A percentile compares a stretch with the other conserved stretches of the same genome.
phyloP scores from a whole-genome alignment of 2,113 vertebrate genomes.

The Gavialis gangeticus region DNA sequence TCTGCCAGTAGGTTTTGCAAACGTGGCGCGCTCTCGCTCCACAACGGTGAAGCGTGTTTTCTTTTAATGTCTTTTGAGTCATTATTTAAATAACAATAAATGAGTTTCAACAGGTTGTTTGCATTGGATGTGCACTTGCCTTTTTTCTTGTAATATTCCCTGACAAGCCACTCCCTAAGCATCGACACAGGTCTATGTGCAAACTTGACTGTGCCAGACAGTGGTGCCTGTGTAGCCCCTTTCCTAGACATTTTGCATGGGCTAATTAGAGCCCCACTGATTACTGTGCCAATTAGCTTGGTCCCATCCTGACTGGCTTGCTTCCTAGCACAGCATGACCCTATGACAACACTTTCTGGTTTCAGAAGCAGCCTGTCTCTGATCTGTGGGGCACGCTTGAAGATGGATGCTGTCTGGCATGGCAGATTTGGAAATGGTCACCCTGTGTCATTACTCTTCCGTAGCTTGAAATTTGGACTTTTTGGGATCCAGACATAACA shows the following conservation, averaged over 20 bases:
- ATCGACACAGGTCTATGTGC: background rate
- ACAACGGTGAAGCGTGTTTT: rapidly evolving
- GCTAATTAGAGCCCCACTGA: no score
- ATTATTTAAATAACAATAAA: background rate
- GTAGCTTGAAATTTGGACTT: background rate
- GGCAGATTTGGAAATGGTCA: no score
- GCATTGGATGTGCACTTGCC: background rate
- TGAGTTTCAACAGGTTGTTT: background rate
- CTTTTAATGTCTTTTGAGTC: background rate
- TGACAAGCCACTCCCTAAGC: background rate
- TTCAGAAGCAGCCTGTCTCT: no score
- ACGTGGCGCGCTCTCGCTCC: background rate
- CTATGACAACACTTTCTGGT: no score
- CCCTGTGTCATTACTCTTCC: background rate
- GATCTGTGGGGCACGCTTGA: no score
- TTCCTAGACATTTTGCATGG: no score
- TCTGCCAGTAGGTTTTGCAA: rapidly evolving
- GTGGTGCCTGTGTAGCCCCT: no score
- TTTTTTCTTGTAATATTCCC: background rate
- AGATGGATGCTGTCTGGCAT: no score
- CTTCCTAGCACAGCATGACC: no score
- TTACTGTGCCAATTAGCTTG: no score
- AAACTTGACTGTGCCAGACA: no score
- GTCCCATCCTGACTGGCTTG: no score
- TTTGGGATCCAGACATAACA: background rate